These are phyloP conservation scores for Oryzias curvinotus DNA, from an alignment of 2,113 vertebrate species.

Conservation along the genomic window DNA sequence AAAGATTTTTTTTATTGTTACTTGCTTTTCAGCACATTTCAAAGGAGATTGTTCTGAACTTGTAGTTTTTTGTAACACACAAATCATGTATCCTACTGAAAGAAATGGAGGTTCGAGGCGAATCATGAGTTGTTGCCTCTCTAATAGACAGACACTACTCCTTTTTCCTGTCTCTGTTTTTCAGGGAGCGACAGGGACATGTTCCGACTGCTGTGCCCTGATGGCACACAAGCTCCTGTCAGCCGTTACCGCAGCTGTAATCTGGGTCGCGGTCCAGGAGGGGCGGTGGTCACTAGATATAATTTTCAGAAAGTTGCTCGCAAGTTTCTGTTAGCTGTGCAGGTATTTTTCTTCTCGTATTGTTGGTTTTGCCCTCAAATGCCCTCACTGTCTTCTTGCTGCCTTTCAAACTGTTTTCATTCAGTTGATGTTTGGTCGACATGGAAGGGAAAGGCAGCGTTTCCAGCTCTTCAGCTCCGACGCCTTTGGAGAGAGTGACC, in stretches of 20 bases:
- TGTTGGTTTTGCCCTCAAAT: not conserved
- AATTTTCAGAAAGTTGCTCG: constrained; percentile 81
- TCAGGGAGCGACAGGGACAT: constrained; percentile 75
- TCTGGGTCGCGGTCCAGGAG: constrained; percentile 85
- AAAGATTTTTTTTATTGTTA: too few relatives aligned
- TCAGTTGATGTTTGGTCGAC: constrained; percentile 82
- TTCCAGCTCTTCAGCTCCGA: constrained; percentile 85
- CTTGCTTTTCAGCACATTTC: too few relatives aligned
- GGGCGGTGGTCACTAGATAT: constrained; percentile 74
- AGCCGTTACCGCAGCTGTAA: constrained; percentile 79
- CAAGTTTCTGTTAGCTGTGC: constrained; percentile 79
- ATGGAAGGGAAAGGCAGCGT: constrained; percentile 75
- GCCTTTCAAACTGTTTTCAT: not conserved
- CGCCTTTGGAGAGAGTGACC: constrained; percentile 77
- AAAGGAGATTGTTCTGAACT: too few relatives aligned
- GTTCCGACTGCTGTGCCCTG: constrained; percentile 82
- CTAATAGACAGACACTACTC: not conserved
- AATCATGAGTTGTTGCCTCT: not conserved
- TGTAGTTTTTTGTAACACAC: too few relatives aligned
- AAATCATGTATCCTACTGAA: too few relatives aligned
- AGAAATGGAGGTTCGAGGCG: too few relatives aligned
- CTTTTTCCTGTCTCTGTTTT: constrained; percentile 4
- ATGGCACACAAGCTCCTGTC: constrained; percentile 82
- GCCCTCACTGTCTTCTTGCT: not conserved
- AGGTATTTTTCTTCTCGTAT: constrained; percentile 64